Evolutionary conservation across 2,888 invertebrate genomes (phyloP).

Genomic region (Thereva nobilitata): DNA sequence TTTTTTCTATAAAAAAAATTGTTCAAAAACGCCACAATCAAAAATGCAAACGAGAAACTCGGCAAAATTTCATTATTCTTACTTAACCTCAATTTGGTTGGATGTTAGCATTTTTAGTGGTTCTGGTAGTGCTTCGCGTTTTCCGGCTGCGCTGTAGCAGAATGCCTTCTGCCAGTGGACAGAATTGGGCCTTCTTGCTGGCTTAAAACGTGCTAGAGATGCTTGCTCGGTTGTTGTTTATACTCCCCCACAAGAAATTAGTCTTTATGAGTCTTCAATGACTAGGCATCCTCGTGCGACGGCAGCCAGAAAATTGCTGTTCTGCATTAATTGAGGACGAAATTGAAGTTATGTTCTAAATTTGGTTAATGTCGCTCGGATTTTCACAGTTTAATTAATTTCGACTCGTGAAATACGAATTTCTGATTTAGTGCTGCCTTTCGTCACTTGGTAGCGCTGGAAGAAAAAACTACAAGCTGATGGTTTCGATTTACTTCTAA

Average conservation of each 20-base stretch:
- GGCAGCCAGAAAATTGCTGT: neutral
- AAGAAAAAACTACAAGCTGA: too few relatives aligned
- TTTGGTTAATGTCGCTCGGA: too few relatives aligned
- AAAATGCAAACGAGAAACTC: constrained; percentile 12
- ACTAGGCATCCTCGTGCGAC: neutral
- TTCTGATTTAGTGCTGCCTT: too few relatives aligned
- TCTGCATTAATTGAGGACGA: too few relatives aligned
- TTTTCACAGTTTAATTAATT: too few relatives aligned
- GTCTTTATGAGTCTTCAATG: constrained; percentile 2
- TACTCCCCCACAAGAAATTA: constrained; percentile 6
- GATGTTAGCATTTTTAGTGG: neutral
- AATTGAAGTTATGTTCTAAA: too few relatives aligned
- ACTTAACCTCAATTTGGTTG: constrained; percentile 18
- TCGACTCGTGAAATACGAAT: too few relatives aligned
- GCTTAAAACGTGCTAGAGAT: neutral
- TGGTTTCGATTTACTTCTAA: too few relatives aligned
- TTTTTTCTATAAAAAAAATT: too few relatives aligned
- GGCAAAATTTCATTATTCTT: constrained; percentile 14
- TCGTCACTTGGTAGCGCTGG: too few relatives aligned
- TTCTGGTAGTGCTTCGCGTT: neutral
- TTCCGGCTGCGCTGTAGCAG: neutral
- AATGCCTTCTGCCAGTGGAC: neutral
- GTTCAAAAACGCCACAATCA: neutral
- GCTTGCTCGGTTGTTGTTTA: neutral
- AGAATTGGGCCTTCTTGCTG: neutral